A percentile compares a stretch with the other conserved stretches of the same genome.
Conservation (phyloP, 2,888 invertebrate species). For the Leptopilina syphax region DNA sequence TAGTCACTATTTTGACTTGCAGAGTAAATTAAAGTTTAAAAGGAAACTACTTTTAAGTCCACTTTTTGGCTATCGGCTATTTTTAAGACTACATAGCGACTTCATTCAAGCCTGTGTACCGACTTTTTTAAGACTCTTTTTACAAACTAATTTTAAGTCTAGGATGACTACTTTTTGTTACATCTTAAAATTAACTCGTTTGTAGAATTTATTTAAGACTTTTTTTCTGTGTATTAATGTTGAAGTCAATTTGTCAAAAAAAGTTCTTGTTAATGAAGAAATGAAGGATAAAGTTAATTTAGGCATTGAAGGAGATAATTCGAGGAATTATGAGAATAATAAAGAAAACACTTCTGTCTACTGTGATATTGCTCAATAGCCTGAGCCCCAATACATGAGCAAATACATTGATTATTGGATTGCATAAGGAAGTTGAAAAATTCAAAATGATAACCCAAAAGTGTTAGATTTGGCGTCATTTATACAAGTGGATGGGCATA, state of each 20-base stretch:
- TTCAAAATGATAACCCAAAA: conserved; percentile 1
- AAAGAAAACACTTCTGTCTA: neutral
- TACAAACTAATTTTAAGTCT: no score
- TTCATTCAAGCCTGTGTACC: no score
- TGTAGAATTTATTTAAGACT: neutral
- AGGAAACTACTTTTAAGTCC: no score
- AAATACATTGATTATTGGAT: conserved; percentile 25
- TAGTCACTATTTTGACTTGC: no score
- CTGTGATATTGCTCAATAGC: conserved; percentile 31
- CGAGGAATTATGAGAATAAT: neutral
- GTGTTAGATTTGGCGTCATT: conserved; percentile 22
- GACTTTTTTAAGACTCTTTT: no score
- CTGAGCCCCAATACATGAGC: conserved; percentile 1
- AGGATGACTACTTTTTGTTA: no score
- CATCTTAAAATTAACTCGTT: no score
- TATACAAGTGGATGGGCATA: conserved; percentile 16
- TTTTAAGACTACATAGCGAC: no score
- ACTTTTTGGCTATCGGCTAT: no score
- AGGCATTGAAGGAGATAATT: neutral
- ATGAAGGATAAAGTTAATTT: neutral
- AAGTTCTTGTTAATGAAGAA: neutral
- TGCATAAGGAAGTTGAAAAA: neutral
- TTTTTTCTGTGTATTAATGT: neutral
- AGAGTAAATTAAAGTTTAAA: no score
- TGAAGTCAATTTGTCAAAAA: neutral